Base-by-base conservation (phyloP, 2,888 invertebrate species). In the Phengaris alcon region DNA sequence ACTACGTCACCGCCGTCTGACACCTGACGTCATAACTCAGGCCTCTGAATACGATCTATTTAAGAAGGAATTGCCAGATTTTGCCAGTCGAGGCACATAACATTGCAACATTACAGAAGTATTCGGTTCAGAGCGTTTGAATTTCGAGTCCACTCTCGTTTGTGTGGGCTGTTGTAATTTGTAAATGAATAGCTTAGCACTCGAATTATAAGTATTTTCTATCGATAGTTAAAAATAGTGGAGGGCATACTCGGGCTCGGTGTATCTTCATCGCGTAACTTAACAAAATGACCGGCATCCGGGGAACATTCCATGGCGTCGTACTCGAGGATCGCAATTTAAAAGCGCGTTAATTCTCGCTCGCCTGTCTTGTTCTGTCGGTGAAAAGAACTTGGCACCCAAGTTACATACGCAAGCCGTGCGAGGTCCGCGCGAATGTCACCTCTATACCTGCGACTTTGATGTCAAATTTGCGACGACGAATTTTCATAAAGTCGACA, bases 281-380 rank as follows among this genome's bases (percentile, higher is more conserved):
- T 76, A 79, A 77, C 77, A 77, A 77, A 79, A 79, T 79, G 77
- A 78, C 79, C 77, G 79, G 79, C 78, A 79, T 77, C 78, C 79
- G 78, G 77, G 52, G 78, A 59, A 74, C 78, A 78, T 80, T 78
- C 77, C 77, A 76, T 73, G 76, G 74, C 78, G 72, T 76, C 78
- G 77, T 78, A 74, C 75, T 74, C 75, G 77, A 75, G 77, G 79
- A 77, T 79, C 79, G 79, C 79, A 79, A 79, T 80, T 80, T 80
- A 77, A 78, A 79, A 79, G 78, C 80, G 79, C 80, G 79, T 86
- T 89, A 87, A 85, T 86, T 87, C 86, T 84, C 86, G 83, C 87
- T 83, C 82, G 82, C 81, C 80, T 82, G 80, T 80, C 80, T 79
- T 80, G 80, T 80, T 78, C 79, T 76, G 81, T 83, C 81, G 84